Base-by-base conservation (phyloP, 2,888 invertebrate species). In the Lycia hirtaria region DNA sequence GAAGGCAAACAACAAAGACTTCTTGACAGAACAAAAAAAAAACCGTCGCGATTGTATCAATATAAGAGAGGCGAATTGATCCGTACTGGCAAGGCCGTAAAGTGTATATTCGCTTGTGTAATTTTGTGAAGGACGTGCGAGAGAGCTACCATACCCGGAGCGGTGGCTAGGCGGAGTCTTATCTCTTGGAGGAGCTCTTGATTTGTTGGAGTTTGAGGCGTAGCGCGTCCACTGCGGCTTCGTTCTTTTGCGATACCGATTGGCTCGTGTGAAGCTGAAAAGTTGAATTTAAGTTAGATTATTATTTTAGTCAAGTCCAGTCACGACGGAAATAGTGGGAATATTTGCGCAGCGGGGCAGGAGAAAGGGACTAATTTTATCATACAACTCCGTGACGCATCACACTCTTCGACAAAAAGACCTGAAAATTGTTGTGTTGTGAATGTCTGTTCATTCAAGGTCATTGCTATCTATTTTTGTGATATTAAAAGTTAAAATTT, bases 111-210 rank as follows among this genome's bases (percentile, higher is more conserved):
- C 63, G 60, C 51, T n/a, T n/a, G 58, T 57, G 52, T 54, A 37
- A 43, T 35, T 41, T 43, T 56, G 59, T 57, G 57, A 64, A 60
- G 71, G 66, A 60, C 56, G 65, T 66, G 68, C 62, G 73, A 76
- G 81, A 81, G 80, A 82, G 84, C 83, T 80, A 80, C 74, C 75
- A 72, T 76, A 73, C 49, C 35, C 71, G 70, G 64, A 68, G 40
- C 15, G 57, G 19, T 70, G 64, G 70, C 30, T 62, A 49, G 59
- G 59, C 19, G 68, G 69, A 69, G 70, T 72, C 76, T 88, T 92
- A 92, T 92, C 92, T 92, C 67, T 91, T 92, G 33, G 92, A 88
- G 28, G 91, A 90, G 73, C 91, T 92, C 70, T 92, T 92, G 71
- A 92, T 92, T 75, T 92, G 92, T 75, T 92, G 91, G 14, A 92